Conservation (phyloP, 2,888 invertebrate genomes). For the Orgyia antiqua region DNA sequence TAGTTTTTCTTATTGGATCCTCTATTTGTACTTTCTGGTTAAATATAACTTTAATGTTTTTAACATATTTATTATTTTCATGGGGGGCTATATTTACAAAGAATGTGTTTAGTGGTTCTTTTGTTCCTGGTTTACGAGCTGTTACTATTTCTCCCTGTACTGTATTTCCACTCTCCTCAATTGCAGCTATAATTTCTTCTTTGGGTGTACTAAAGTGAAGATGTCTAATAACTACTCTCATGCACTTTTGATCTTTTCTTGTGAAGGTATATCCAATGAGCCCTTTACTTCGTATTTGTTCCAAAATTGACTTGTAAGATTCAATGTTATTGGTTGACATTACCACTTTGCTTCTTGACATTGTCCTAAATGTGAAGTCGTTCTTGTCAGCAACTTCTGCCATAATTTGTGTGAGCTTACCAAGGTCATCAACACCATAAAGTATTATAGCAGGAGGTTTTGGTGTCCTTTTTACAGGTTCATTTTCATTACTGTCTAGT, state of each 20-base stretch:
- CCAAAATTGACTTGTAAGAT: background rate
- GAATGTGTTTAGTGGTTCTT: too few relatives aligned
- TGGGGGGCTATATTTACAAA: too few relatives aligned
- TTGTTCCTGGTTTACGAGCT: background rate
- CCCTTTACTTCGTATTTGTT: background rate
- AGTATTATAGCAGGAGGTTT: slow-evolving; percentile 1
- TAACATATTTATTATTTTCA: background rate
- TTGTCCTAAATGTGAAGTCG: background rate
- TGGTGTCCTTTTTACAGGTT: background rate
- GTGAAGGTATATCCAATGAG: slow-evolving; percentile 2
- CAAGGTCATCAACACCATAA: background rate
- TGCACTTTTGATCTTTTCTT: background rate
- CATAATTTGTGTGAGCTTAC: background rate
- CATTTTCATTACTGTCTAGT: background rate
- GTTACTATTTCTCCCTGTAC: slow-evolving; percentile 1
- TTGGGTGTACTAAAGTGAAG: slow-evolving; percentile 2
- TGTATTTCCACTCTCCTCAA: background rate
- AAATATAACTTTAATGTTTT: slow-evolving; percentile 1
- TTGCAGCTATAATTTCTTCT: background rate
- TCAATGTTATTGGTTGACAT: background rate
- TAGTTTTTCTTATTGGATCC: background rate
- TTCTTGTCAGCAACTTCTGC: background rate
- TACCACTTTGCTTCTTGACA: slow-evolving; percentile 1
- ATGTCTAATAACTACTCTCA: slow-evolving; percentile 1
- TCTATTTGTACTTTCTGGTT: slow-evolving; percentile 1